phyloP scores from a whole-genome alignment of 2,113 vertebrate species.

The Vimba vimba region DNA sequence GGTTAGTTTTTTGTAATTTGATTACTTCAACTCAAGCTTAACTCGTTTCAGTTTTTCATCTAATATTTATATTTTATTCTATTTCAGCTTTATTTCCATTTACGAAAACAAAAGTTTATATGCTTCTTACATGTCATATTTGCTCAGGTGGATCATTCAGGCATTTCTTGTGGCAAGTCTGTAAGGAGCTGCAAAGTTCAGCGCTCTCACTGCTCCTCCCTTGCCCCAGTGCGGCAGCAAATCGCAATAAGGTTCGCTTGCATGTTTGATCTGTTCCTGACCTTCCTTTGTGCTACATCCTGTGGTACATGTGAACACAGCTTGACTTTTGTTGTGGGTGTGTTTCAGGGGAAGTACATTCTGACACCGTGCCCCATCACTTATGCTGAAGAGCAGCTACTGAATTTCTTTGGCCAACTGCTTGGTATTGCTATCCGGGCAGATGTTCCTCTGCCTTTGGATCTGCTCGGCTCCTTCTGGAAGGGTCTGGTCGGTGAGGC shows the following conservation, averaged over 20 bases:
- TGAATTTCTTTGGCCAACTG: constrained; percentile 95
- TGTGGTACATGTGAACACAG: neutral
- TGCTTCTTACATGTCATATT: constrained; percentile 5
- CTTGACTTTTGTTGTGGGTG: neutral
- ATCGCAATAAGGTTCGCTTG: constrained; percentile 90
- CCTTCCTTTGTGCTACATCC: neutral
- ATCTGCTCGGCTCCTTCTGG: constrained; percentile 95
- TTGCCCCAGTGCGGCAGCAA: constrained; percentile 94
- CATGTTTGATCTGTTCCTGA: neutral
- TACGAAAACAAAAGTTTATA: neutral
- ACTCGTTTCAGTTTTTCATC: neutral
- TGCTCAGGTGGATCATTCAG: constrained; percentile 94
- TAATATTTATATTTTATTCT: neutral
- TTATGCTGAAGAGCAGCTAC: constrained; percentile 93
- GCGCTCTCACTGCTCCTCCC: constrained; percentile 89
- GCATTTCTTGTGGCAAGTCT: constrained; percentile 99
- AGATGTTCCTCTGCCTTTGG: constrained; percentile 92
- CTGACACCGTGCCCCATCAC: constrained; percentile 91
- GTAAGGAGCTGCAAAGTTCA: constrained; percentile 97
- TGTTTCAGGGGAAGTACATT: constrained; percentile 89
- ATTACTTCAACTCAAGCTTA: too few species aligned
- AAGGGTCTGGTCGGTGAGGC: constrained; percentile 91
- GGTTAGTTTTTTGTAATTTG: too few species aligned
- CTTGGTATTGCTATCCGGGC: constrained; percentile 94
- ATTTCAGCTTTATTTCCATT: neutral